These are phyloP conservation scores for Nymphalis io DNA, from an alignment of 1,140 invertebrate species.

Conservation along the genomic window DNA sequence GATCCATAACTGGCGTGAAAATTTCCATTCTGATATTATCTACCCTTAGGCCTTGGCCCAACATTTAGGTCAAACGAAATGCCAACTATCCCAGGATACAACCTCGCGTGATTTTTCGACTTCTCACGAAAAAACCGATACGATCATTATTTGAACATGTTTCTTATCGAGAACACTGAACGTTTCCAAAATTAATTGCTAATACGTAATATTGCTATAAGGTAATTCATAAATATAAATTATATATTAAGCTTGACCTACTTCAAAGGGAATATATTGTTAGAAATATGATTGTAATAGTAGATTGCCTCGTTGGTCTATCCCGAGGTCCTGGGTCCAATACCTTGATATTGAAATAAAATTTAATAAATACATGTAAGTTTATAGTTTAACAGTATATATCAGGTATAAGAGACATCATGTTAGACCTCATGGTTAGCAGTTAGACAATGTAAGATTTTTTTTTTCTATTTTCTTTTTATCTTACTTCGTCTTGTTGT, in stretches of 20 bases:
- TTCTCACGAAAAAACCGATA: constrained; percentile 32
- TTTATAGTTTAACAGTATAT: too few species aligned
- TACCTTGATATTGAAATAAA: too few species aligned
- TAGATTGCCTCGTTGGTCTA: too few species aligned
- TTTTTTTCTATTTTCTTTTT: too few species aligned
- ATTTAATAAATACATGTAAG: too few species aligned
- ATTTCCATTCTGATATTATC: constrained; percentile 62
- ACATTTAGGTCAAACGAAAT: constrained; percentile 61
- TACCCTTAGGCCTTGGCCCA: constrained; percentile 52
- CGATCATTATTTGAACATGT: constrained; percentile 38
- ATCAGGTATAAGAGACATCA: too few species aligned
- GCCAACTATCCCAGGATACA: constrained; percentile 41
- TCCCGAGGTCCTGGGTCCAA: too few species aligned
- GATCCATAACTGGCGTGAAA: constrained; percentile 43
- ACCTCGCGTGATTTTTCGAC: constrained; percentile 34
- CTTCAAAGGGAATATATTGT: neutral
- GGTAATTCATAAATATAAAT: neutral
- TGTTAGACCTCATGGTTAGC: too few species aligned
- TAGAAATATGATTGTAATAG: too few species aligned
- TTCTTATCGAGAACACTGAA: constrained; percentile 30
- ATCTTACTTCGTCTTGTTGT: too few species aligned
- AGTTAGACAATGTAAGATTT: too few species aligned
- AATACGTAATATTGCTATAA: neutral
- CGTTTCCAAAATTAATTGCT: constrained; percentile 1
- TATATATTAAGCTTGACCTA: neutral